Percentiles rank a stretch among this genome's conserved stretches.
Evolutionary conservation across 2,888 invertebrate genomes (phyloP).

Genomic region (Heliconius cydno): DNA sequence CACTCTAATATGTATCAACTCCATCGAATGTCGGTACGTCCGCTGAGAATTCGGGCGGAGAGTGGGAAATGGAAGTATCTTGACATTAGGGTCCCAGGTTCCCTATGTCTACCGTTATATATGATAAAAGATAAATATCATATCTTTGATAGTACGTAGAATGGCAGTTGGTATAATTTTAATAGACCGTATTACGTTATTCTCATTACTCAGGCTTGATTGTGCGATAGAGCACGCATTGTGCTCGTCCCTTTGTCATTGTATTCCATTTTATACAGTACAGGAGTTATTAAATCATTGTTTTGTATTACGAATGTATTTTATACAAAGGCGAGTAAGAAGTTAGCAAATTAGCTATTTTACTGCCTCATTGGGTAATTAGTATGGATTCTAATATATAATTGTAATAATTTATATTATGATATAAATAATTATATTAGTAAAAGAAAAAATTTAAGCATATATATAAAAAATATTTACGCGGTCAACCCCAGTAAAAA

Average conservation of each 20-base stretch:
- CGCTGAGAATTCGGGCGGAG: no score
- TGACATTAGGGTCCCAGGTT: no score
- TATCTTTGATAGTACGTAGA: constrained; percentile 1
- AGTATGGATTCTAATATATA: not conserved
- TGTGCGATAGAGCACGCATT: constrained; percentile 68
- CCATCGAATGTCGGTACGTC: no score
- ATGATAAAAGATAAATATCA: not conserved
- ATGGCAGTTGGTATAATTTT: constrained; percentile 30
- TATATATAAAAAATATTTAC: not conserved
- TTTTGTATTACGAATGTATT: constrained; percentile 34
- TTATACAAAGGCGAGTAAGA: not conserved
- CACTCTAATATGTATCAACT: no score
- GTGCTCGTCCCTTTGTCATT: constrained; percentile 61
- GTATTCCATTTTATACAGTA: constrained; percentile 56
- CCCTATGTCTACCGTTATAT: no score
- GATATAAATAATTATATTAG: not conserved
- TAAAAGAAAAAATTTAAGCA: not conserved
- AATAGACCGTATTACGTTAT: constrained; percentile 39
- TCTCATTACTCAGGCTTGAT: constrained; percentile 60
- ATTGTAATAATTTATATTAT: not conserved
- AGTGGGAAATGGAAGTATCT: no score
- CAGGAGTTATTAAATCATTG: constrained; percentile 49
- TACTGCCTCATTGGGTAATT: not conserved
- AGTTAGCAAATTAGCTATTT: constrained; percentile 9
- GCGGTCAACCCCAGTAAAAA: not conserved